Evolutionary conservation across 2,888 invertebrate species (phyloP), one percentile per base, ranked within the genome.

Genomic region (Drosophila quasianomalipes): DNA sequence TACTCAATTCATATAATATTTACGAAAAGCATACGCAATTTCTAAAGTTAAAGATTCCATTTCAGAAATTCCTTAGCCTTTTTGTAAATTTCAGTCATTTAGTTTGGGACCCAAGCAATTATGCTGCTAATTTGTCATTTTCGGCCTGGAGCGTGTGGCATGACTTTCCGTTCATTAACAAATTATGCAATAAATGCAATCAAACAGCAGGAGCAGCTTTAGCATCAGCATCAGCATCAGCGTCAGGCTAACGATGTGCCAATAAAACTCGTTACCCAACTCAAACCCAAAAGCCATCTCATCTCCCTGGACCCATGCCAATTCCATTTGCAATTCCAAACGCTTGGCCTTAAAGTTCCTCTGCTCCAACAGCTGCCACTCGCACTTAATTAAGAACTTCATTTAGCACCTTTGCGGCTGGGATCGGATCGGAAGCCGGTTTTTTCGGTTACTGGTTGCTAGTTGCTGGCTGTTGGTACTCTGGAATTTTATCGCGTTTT

Each of bases 331-430:
- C 74, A 70, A 76, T 81, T 64, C 63, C 68, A 77, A 70, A 70
- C 62, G 75, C 63, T 41, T 53, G 41, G 30, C 37, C 47, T 52
- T 62, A 59, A 53, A 60, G 52, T 37, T 62, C 39, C 71, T 53
- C 22, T 47, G 59, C 67, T 71, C 58, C 78, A 65, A 73, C 77
- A 70, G 71, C 78, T 74, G 89, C 81, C 85, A 82, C 76, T 90
- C 82, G 82, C 89, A 87, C 90, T 88, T 90, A 87, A 87, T 87
- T 87, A 87, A 87, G 90, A 87, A 88, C 89, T 90, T 87, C 87
- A 87, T 88, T 87, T 90, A 90, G 90, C 87, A 90, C 87, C 87
- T 87, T 83, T 89, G 39, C 16, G 54, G 2, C 54, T 54, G 26
- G 54, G 68, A 30, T 71, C 71, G 83, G 81, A 74, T 72, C 79